These are phyloP conservation scores for Litoditis marina DNA, from an alignment of 2,888 invertebrate species.

Conservation along the genomic window DNA sequence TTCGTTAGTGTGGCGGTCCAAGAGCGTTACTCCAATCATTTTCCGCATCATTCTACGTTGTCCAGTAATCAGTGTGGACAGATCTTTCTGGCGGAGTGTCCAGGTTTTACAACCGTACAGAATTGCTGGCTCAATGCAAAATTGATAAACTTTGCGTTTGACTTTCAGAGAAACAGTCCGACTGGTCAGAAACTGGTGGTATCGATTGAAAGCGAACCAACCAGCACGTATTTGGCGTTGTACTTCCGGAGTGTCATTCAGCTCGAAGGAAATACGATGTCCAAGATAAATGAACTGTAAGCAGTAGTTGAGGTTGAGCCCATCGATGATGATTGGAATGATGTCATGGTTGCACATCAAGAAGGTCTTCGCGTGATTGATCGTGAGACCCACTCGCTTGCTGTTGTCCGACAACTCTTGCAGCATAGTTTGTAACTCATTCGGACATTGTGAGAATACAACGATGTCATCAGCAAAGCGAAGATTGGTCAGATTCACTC, in stretches of 20 bases:
- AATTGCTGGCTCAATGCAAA: background rate
- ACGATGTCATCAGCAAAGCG: constrained; percentile 30
- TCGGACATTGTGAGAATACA: background rate
- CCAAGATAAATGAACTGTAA: background rate
- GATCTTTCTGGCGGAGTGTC: background rate
- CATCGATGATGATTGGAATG: background rate
- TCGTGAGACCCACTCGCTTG: background rate
- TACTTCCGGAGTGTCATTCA: too few species aligned
- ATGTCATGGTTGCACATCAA: background rate
- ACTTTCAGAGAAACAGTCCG: background rate
- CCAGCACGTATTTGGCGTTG: background rate
- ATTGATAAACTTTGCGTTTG: background rate
- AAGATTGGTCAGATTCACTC: constrained; percentile 12
- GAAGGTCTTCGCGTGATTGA: background rate
- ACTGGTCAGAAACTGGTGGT: background rate
- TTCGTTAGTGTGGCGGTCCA: background rate
- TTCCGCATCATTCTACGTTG: background rate
- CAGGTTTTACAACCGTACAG: constrained; percentile 1
- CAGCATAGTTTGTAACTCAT: background rate
- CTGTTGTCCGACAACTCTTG: background rate
- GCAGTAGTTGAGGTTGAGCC: background rate
- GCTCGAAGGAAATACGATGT: background rate
- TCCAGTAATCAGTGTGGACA: background rate
- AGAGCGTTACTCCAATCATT: background rate
- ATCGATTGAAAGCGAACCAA: background rate